These are phyloP conservation scores for Lynx canadensis DNA, from an alignment of 2,113 vertebrate genomes.

Conservation along the genomic window DNA sequence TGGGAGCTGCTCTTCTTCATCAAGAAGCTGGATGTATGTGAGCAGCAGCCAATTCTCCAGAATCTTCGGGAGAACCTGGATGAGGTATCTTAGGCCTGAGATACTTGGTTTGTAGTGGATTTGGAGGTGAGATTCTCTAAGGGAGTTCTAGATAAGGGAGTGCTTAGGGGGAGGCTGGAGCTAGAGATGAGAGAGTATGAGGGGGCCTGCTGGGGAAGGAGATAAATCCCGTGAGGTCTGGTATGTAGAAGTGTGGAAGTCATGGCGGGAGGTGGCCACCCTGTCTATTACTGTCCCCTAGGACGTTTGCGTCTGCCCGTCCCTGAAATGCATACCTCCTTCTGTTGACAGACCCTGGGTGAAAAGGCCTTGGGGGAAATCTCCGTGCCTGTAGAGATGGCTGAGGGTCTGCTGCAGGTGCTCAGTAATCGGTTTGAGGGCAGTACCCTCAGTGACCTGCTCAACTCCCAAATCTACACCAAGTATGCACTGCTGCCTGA, in stretches of 20 bases:
- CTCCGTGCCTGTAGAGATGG: conserved; percentile 84
- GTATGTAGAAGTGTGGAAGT: not conserved
- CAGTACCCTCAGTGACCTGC: conserved; percentile 87
- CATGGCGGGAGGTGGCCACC: not conserved
- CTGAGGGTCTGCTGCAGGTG: conserved; percentile 88
- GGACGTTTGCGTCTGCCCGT: not conserved
- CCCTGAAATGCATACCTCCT: not conserved
- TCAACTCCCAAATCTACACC: conserved; percentile 87
- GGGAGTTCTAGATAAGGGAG: not conserved
- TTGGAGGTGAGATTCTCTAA: not conserved
- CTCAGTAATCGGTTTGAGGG: conserved; percentile 88
- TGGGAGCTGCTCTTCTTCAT: conserved; percentile 98
- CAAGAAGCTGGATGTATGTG: conserved; percentile 90
- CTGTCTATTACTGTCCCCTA: not conserved
- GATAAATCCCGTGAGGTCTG: not conserved
- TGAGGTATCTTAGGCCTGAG: conserved; percentile 80
- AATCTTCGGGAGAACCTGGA: conserved; percentile 87
- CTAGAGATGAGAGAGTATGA: not conserved
- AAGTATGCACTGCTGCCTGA: conserved; percentile 81
- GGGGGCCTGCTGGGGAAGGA: not conserved
- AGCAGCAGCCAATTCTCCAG: conserved; percentile 88
- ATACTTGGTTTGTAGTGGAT: not conserved
- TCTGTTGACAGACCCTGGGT: conserved; percentile 76
- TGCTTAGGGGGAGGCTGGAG: not conserved
- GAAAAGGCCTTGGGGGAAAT: conserved; percentile 88